These are phyloP conservation scores for Eueremaeus valkanovi DNA, from an alignment of 2,888 invertebrate species.

Conservation along the genomic window DNA sequence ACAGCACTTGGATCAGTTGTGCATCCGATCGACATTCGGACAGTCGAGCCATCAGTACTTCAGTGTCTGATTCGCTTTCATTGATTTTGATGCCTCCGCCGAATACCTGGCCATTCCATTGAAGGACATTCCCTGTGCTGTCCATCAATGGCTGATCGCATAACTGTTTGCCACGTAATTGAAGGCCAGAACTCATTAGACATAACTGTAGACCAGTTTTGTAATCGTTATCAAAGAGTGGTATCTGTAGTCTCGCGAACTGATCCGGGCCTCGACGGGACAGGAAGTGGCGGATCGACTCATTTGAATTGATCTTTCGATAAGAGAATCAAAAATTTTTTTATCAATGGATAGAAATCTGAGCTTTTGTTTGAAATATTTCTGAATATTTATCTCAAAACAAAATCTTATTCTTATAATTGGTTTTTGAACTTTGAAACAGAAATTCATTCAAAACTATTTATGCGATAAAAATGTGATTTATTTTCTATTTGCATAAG, in stretches of 20 bases:
- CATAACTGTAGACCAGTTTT: neutral
- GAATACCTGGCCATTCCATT: conserved; percentile 41
- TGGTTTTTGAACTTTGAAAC: too few species aligned
- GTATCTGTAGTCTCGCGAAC: conserved; percentile 25
- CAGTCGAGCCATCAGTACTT: neutral
- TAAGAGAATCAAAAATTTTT: neutral
- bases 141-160: conserved; percentile 19
- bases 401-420: too few species aligned
- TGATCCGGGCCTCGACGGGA: conserved; percentile 39
- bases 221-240: neutral
- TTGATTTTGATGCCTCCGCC: neutral
- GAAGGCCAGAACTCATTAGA: conserved; percentile 31
- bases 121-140: conserved; percentile 6
- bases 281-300: conserved; percentile 35
- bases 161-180: conserved; percentile 17
- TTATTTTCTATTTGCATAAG: too few species aligned
- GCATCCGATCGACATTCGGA: neutral
- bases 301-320: conserved; percentile 30
- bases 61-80: conserved; percentile 34
- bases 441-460: too few species aligned
- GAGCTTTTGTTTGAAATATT: too few species aligned
- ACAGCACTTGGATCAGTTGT: neutral
- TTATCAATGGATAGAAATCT: neutral
- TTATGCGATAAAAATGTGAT: too few species aligned
- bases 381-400: too few species aligned